Conservation (phyloP, 2,797 vertebrate species). For the Coilia nasus region DNA sequence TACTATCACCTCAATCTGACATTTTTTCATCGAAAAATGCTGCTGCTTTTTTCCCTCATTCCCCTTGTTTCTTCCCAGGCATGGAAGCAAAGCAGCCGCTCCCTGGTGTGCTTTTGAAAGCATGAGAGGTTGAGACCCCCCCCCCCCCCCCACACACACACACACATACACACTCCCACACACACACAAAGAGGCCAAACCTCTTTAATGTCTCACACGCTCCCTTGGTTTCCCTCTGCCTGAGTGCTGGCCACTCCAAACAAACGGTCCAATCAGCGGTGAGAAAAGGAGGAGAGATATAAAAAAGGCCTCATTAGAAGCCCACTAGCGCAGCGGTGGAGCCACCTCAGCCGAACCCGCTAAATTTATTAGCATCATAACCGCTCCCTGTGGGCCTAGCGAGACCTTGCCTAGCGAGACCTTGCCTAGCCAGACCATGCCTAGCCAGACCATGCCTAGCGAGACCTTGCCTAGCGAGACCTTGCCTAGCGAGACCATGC, state of each 20-base stretch:
- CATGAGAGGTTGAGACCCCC: background rate
- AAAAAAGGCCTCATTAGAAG: background rate
- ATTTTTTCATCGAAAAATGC: background rate
- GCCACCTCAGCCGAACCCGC: background rate
- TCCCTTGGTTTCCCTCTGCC: background rate
- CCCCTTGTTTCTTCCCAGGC: background rate
- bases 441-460: no score
- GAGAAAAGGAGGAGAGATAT: background rate
- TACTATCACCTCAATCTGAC: background rate
- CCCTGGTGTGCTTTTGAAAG: slow-evolving; percentile 12
- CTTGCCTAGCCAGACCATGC: no score
- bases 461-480: no score
- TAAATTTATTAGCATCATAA: slow-evolving; percentile 18
- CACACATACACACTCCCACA: background rate
- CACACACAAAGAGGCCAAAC: no score
- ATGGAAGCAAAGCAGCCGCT: background rate
- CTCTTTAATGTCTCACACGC: background rate
- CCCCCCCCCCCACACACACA: background rate
- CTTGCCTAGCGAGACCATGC: no score
- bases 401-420: background rate
- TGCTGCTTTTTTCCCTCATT: background rate
- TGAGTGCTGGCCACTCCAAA: slow-evolving; percentile 3
- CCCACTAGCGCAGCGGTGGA: background rate
- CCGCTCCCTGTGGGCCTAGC: slow-evolving; percentile 13
- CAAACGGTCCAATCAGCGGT: slow-evolving; percentile 5